phyloP scores from a whole-genome alignment of 1,140 invertebrate species.

The Zaprionus kolodkinae region DNA sequence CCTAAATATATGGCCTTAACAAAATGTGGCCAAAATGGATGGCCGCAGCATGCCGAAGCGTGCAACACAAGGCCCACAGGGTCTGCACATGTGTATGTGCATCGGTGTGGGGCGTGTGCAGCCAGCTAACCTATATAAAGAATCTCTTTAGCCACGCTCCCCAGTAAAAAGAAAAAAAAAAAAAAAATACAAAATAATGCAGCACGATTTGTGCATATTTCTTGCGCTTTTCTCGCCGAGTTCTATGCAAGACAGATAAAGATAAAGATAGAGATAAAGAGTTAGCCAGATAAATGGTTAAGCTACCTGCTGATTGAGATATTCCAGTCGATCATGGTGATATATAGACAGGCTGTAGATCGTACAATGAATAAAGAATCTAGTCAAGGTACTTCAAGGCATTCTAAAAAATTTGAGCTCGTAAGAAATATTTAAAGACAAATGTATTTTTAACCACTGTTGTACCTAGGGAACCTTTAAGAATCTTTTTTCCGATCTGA shows the following conservation, averaged over 20 bases:
- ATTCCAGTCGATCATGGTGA: constrained; percentile 1
- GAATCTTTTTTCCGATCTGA: no score
- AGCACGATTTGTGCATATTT: not conserved
- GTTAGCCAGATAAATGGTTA: not conserved
- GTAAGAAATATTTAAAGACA: no score
- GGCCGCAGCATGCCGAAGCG: constrained; percentile 38
- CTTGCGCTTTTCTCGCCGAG: not conserved
- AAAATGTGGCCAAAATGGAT: constrained; percentile 49
- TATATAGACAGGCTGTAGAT: not conserved
- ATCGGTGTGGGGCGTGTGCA: constrained; percentile 32
- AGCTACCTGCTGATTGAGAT: not conserved
- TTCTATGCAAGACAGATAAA: not conserved
- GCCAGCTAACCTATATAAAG: constrained; percentile 36
- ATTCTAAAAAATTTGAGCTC: no score
- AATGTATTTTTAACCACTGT: no score
- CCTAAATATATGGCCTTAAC: constrained; percentile 50
- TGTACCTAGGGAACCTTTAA: no score
- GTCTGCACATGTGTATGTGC: constrained; percentile 16
- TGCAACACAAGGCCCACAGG: constrained; percentile 33
- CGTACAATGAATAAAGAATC: no score
- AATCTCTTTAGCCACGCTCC: constrained; percentile 12
- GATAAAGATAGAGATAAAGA: constrained; percentile 1
- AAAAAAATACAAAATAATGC: constrained; percentile 1
- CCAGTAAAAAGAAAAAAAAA: not conserved
- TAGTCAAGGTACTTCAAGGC: not conserved